Base-by-base conservation (phyloP, 2,113 vertebrate genomes). In the Stigmatopora nigra region DNA sequence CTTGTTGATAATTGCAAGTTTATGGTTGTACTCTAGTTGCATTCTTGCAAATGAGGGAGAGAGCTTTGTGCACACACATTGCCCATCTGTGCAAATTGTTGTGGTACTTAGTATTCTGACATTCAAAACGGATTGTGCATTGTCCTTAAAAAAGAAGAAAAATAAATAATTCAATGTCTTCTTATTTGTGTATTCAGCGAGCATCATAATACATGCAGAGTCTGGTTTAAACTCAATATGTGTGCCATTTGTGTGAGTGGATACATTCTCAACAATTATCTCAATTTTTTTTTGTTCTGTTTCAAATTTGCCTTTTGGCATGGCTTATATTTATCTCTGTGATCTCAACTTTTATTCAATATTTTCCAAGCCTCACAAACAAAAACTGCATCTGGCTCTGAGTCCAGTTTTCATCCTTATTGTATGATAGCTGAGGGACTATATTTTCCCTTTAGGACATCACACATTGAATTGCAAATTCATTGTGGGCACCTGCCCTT, bases 1-100 rank as follows among this genome's bases (percentile, higher is more conserved):
- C 59, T 59, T 72, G 66, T 73, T 61, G 52, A 52, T 77, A 73
- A 71, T 73, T 69, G 56, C 67, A 61, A 65, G 69, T 83, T 81
- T 72, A 64, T 84, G 45, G 48, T 35, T 56, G 6, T 56, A 56
- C 38, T 80, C 62, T 72, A 59, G 69, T 74, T 36, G 53, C 69
- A 63, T 75, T 71, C 66, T 80, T 47, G 67, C 46, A 41, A 49
- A 67, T 70, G 62, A 68, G 31, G 19, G 20, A 57, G 55, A 47
- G 52, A 8, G 55, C 61, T 25, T 13, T 65, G 69, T 71, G 78
- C 68, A 68, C 64, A 79, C 81, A 62, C 46, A 61, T 65, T n/a
- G 41, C 4, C 75, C 83, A 82, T 85, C 81, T 88, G 81, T 83
- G 72, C 70, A 16, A 56, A 78, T 66, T 65, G 56, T 69, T 14